Conservation (phyloP, 2,888 invertebrate species). For the Diogma glabrata region DNA sequence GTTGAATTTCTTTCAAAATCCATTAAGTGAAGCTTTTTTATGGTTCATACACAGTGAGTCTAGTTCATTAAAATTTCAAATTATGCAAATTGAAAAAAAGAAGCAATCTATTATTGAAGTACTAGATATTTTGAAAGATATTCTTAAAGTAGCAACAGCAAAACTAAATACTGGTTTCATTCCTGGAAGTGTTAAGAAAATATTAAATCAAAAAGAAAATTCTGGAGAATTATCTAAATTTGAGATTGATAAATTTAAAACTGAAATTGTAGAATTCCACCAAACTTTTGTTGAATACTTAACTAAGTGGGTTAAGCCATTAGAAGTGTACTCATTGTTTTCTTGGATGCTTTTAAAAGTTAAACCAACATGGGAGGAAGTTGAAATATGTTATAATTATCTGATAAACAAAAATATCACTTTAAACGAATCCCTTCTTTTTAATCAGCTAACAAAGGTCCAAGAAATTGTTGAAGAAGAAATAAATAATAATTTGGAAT, state of each 20-base stretch:
- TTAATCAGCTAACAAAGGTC: too few relatives aligned
- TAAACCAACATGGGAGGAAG: not conserved
- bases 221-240: too few relatives aligned
- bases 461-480: too few relatives aligned
- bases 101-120: not conserved
- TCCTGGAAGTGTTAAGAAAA: too few relatives aligned
- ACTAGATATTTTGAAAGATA: conserved; percentile 3
- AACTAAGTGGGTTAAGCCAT: not conserved
- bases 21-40: not conserved
- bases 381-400: not conserved
- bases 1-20: not conserved
- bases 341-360: not conserved
- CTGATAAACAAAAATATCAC: not conserved
- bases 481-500: too few relatives aligned
- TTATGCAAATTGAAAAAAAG: not conserved
- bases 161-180: not conserved
- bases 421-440: too few relatives aligned
- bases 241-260: too few relatives aligned
- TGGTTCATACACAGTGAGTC: not conserved
- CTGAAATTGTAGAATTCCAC: too few relatives aligned
- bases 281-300: too few relatives aligned
- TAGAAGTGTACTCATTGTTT: not conserved
- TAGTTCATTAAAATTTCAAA: not conserved
- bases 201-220: too few relatives aligned
- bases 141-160: not conserved